These are phyloP conservation scores for Alethe diademata DNA, from an alignment of 2,113 vertebrate genomes.

Conservation along the genomic window DNA sequence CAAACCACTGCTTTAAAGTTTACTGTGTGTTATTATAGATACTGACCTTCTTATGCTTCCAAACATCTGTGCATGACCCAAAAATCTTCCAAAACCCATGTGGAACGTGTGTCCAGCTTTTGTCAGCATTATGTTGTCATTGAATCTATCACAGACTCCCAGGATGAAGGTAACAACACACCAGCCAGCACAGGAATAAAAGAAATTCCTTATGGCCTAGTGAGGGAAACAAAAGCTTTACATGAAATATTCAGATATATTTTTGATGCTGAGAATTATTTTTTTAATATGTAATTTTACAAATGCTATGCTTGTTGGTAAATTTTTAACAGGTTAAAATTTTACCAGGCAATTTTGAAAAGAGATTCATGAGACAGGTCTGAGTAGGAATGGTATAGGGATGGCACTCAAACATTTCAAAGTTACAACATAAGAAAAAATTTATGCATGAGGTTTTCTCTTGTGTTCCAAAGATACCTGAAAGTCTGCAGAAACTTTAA, in stretches of 20 bases:
- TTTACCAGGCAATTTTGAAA: neutral
- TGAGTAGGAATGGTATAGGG: neutral
- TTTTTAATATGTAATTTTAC: neutral
- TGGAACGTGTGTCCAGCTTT: constrained; percentile 76
- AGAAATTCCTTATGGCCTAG: constrained; percentile 75
- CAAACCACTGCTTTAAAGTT: neutral
- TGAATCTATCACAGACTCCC: constrained; percentile 78
- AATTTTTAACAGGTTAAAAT: neutral
- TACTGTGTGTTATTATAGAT: neutral
- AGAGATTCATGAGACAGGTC: neutral
- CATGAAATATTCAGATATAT: neutral
- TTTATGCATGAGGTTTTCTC: neutral
- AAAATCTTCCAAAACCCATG: constrained; percentile 77
- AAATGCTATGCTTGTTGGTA: neutral
- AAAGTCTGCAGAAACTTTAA: neutral
- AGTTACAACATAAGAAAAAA: neutral
- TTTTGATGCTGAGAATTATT: neutral
- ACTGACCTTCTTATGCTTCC: constrained; percentile 76
- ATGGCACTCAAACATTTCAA: neutral
- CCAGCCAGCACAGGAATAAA: constrained; percentile 77
- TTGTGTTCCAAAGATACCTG: neutral
- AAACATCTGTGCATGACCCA: constrained; percentile 78
- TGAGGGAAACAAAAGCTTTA: neutral
- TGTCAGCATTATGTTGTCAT: constrained; percentile 79
- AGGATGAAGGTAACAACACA: constrained; percentile 79